Evolutionary conservation across 1,140 invertebrate genomes (phyloP).

Genomic region (Acromyrmex heyeri): DNA sequence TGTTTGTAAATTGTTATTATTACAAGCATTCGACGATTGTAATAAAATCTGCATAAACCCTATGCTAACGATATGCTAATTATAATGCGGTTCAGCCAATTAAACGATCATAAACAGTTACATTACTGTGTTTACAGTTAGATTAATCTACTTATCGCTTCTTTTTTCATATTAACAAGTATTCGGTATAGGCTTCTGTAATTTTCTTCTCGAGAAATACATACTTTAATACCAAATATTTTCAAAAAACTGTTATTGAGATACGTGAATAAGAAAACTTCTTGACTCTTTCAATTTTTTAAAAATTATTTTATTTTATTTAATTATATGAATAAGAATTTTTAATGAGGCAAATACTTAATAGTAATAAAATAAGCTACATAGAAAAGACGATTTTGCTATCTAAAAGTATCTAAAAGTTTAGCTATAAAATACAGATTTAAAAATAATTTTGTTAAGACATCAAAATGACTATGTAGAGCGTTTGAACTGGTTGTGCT

Average conservation of each 20-base stretch:
- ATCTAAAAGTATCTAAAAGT: too few relatives aligned
- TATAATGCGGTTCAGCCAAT: conserved; percentile 28
- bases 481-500: too few relatives aligned
- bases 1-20: conserved; percentile 51
- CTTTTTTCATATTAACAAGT: neutral
- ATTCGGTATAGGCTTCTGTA: neutral
- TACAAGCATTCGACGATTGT: conserved; percentile 10
- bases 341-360: too few relatives aligned
- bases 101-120: conserved; percentile 17
- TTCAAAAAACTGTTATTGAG: neutral
- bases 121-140: neutral
- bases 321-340: too few relatives aligned
- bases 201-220: neutral
- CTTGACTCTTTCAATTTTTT: neutral
- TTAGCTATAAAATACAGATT: too few relatives aligned
- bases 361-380: too few relatives aligned
- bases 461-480: too few relatives aligned
- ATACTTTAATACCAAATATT: neutral
- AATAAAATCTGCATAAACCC: conserved; percentile 47
- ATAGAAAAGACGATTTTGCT: too few relatives aligned
- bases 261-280: neutral
- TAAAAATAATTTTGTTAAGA: too few relatives aligned
- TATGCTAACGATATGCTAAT: neutral
- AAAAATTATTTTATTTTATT: too few relatives aligned
- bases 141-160: neutral